Evolutionary conservation across 2,113 vertebrate species (phyloP).

Genomic region (Rhombomys opimus): DNA sequence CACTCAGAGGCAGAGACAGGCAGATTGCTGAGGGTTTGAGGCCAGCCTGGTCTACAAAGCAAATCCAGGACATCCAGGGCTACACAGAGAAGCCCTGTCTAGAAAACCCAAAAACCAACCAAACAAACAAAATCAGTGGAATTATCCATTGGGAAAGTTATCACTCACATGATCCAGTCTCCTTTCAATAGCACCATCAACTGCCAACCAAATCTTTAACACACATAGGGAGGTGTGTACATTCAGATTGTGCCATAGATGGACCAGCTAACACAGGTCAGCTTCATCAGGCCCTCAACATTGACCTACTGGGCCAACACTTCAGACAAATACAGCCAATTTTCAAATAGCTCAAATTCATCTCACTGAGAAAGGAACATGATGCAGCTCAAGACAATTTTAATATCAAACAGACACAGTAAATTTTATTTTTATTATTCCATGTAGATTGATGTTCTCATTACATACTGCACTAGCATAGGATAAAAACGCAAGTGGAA

Average conservation of each 20-base stretch:
- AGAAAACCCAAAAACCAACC: too few species aligned
- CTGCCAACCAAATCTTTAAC: not conserved
- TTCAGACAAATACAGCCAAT: constrained; percentile 21
- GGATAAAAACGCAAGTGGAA: constrained; percentile 67
- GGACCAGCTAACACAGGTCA: rapidly evolving
- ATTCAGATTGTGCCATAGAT: not conserved
- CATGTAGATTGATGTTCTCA: constrained; percentile 76
- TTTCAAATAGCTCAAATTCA: constrained; percentile 60
- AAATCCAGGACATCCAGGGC: too few species aligned
- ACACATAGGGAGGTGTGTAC: not conserved
- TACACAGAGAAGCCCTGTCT: too few species aligned
- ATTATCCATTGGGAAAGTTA: not conserved
- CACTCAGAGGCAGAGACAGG: too few species aligned
- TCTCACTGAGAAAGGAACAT: not conserved
- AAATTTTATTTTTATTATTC: constrained; percentile 83
- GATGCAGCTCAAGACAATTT: constrained; percentile 15
- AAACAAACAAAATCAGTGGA: not conserved
- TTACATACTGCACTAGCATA: constrained; percentile 77
- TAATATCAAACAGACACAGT: constrained; percentile 71
- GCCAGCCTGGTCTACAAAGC: too few species aligned
- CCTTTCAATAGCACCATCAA: not conserved
- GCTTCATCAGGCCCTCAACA: not conserved
- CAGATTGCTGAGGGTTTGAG: too few species aligned
- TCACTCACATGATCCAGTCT: not conserved
- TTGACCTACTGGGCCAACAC: not conserved